Evolutionary conservation across 2,888 invertebrate genomes (phyloP).

Genomic region (Parelbella ahira): DNA sequence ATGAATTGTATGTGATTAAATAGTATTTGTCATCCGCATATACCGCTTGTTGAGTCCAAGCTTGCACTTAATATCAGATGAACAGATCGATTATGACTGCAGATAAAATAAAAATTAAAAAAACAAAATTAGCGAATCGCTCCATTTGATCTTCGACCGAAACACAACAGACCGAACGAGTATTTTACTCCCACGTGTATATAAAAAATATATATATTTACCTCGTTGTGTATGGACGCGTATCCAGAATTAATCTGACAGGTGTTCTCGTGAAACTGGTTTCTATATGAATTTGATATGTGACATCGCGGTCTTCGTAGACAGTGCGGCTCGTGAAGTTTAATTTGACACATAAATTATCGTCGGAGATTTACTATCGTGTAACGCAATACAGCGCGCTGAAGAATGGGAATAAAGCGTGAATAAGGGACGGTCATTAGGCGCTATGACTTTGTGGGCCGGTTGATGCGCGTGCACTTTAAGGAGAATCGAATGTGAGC

Average conservation of each 20-base stretch:
- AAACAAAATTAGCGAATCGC: conserved; percentile 9
- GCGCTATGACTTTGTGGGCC: conserved; percentile 39
- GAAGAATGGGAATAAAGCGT: conserved; percentile 47
- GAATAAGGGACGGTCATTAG: conserved; percentile 62
- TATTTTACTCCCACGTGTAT: conserved; percentile 16
- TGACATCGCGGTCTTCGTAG: conserved; percentile 54
- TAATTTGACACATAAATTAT: conserved; percentile 69
- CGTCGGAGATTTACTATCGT: conserved; percentile 56
- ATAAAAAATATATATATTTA: conserved; percentile 45
- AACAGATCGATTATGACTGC: no score
- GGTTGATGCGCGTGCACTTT: conserved; percentile 37
- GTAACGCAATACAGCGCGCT: conserved; percentile 53
- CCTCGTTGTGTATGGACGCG: conserved; percentile 39
- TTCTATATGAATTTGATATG: conserved; percentile 58
- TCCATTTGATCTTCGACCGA: conserved; percentile 9
- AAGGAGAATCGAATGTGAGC: no score
- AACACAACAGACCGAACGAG: conserved; percentile 7
- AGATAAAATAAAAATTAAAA: no score
- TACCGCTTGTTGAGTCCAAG: no score
- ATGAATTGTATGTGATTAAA: no score
- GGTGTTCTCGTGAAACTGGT: conserved; percentile 59
- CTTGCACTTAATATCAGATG: no score
- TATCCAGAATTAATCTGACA: conserved; percentile 62
- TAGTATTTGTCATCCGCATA: no score
- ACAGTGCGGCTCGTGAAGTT: conserved; percentile 64